Conservation (phyloP, 1,140 invertebrate species). For the Pseudoatta argentina region DNA sequence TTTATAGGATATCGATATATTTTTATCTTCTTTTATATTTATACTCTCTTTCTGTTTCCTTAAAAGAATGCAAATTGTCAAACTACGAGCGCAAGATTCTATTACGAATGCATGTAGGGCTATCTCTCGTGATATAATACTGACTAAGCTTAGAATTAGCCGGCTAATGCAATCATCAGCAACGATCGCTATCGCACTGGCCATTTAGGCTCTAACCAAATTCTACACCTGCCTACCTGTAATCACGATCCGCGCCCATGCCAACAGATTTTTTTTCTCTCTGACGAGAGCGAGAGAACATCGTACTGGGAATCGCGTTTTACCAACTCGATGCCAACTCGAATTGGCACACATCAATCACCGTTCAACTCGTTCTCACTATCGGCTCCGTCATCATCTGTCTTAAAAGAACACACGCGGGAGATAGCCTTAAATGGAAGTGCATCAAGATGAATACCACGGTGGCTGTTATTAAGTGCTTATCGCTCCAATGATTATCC, state of each 20-base stretch:
- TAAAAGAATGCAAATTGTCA: conserved; percentile 25
- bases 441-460: conserved; percentile 40
- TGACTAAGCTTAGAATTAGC: conserved; percentile 76
- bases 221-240: conserved; percentile 76
- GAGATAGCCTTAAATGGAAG: conserved; percentile 23
- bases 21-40: neutral
- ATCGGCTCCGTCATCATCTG: conserved; percentile 13
- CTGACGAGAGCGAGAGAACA: conserved; percentile 12
- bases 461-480: conserved; percentile 40
- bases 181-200: conserved; percentile 74
- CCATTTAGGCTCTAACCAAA: conserved; percentile 75
- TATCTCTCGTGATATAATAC: conserved; percentile 70
- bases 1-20: neutral
- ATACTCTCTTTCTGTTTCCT: neutral
- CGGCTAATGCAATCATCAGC: conserved; percentile 71
- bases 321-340: conserved; percentile 4
- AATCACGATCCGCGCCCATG: conserved; percentile 68
- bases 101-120: conserved; percentile 9
- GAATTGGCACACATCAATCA: conserved; percentile 48
- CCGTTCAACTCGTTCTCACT: conserved; percentile 11
- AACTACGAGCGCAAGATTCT: neutral
- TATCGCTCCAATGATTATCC: conserved; percentile 48
- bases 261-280: conserved; percentile 71
- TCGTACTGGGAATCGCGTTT: conserved; percentile 13
- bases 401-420: conserved; percentile 36